Evolutionary conservation across 2,797 vertebrate genomes (phyloP), one percentile per base, ranked within the genome.

Genomic region (Sciurus vulgaris): DNA sequence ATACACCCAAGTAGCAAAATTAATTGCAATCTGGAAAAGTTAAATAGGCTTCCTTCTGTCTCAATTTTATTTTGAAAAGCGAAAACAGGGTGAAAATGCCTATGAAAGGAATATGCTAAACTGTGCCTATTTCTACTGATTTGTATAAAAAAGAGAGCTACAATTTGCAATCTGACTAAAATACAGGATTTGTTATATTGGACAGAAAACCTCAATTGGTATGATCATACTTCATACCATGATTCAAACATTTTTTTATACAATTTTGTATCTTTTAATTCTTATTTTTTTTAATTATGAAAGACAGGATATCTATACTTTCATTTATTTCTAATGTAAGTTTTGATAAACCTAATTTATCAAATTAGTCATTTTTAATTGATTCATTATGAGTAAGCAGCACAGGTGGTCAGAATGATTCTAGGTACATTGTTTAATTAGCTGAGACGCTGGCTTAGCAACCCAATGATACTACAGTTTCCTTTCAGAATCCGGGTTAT

Each of bases 31-130:
- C 10, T 91, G 86, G 38, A 92, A 73, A 83, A 93, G 73, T 74
- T 91, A 85, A 96, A 86, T 20, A 91, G 61, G 76, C 73, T 97
- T 88, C 63, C 83, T 96, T 94, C 86, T 85, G 82, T 63, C 69
- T 91, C 73, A 49, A 54, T 95, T 95, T 96, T 79, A 93, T 90
- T 97, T 97, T 94, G 70, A 83, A 96, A 95, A 84, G 56, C 7
- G 14, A 5, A 77, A 83, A 93, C 3, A 94, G 44, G 65, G n/a
- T 82, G 22, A 94, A 92, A 95, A 74, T 73, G 54, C 10, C 65
- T 74, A 84, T 17, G 18, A 92, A 86, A 92, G 22, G 5, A 70
- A 61, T 81, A 38, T 20, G 49, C 59, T 41, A 92, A 89, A 20
- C 20, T 86, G 28, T n/a, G 38, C 47, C 38, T 70, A 65, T 90